Evolutionary conservation across 2,888 invertebrate species (phyloP).

Genomic region (Bombyx huttoni): DNA sequence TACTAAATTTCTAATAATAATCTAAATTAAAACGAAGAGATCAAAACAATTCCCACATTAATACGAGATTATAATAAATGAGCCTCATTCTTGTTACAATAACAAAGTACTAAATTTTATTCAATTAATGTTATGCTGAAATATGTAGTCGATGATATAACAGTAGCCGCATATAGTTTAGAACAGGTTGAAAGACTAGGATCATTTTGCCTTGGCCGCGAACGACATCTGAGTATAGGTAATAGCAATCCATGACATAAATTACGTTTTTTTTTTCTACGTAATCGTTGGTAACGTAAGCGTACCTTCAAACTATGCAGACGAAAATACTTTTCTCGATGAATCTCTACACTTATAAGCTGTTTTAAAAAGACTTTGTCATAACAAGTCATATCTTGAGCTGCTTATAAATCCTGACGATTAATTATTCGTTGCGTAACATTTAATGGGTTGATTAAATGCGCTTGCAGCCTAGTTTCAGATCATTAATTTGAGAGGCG

Average conservation of each 20-base stretch:
- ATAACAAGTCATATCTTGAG: not conserved
- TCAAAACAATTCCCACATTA: conserved; percentile 53
- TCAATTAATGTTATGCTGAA: conserved; percentile 9
- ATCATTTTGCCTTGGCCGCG: conserved; percentile 60
- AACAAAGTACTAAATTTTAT: conserved; percentile 13
- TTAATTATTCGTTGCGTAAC: conserved; percentile 5
- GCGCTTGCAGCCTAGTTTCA: not conserved
- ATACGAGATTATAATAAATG: conserved; percentile 37
- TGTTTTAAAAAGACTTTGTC: not conserved
- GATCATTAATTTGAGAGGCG: conserved; percentile 27
- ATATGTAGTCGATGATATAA: conserved; percentile 30
- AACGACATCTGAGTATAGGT: conserved; percentile 24
- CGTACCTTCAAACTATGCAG: too few species aligned
- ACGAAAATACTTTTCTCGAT: not conserved
- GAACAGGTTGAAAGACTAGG: conserved; percentile 25
- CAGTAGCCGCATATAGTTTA: conserved; percentile 21
- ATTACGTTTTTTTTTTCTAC: conserved; percentile 24
- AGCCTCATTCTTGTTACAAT: conserved; percentile 13
- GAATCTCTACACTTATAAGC: conserved; percentile 3
- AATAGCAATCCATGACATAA: conserved; percentile 50
- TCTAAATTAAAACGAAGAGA: conserved; percentile 42
- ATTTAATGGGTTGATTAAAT: not conserved
- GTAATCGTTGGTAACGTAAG: too few species aligned
- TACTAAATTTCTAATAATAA: conserved; percentile 37
- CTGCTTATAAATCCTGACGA: too few species aligned